A percentile compares a stretch with the other conserved stretches of the same genome.
Evolutionary conservation across 2,797 vertebrate genomes (phyloP).

Genomic region (Podarcis siculus): DNA sequence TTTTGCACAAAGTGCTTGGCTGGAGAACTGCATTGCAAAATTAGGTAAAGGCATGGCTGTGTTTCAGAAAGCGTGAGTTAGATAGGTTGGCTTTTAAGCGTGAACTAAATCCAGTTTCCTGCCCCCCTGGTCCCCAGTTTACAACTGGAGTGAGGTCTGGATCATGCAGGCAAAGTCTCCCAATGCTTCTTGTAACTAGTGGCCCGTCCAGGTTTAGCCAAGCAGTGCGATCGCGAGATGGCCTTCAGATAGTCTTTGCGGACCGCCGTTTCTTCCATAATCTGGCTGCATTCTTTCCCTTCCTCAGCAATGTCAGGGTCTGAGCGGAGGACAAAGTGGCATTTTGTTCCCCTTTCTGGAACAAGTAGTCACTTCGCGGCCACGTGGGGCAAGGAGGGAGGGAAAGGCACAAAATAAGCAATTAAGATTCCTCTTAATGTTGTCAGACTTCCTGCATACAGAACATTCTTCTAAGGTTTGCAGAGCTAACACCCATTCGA

Average conservation of each 20-base stretch:
- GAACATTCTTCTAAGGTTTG: conserved; percentile 62
- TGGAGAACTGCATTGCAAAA: no score
- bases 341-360: conserved; percentile 64
- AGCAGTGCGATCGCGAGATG: background rate
- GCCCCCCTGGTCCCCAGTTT: background rate
- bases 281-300: conserved; percentile 56
- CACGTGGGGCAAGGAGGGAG: background rate
- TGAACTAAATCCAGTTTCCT: no score
- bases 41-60: no score
- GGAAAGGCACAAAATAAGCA: conserved; percentile 47
- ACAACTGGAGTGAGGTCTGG: background rate
- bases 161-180: background rate
- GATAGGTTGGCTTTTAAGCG: no score
- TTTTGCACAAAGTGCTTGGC: no score
- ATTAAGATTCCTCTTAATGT: conserved; percentile 61
- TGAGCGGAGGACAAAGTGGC: conserved; percentile 75
- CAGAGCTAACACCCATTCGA: conserved; percentile 13
- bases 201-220: background rate
- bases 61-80: no score
- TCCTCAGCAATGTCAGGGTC: conserved; percentile 70
- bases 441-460: conserved; percentile 56
- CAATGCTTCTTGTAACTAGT: conserved; percentile 11
- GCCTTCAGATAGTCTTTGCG: conserved; percentile 29
- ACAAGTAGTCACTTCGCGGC: conserved; percentile 60
- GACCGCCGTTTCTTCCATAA: conserved; percentile 28